Conservation (phyloP, 2,888 invertebrate species). For the Iphiclides podalirius region DNA sequence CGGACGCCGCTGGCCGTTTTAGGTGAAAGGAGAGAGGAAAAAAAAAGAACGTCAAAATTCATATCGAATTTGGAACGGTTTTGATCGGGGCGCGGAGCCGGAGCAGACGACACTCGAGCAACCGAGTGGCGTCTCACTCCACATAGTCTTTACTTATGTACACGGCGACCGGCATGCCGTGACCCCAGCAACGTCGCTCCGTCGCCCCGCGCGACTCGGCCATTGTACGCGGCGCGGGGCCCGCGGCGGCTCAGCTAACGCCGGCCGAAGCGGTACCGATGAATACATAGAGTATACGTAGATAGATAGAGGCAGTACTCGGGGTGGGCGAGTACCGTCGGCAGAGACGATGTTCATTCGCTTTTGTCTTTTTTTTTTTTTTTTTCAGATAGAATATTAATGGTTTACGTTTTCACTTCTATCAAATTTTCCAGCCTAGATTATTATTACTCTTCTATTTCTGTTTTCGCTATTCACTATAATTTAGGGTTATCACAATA, state of each 20-base stretch:
- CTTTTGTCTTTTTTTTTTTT: slow-evolving; percentile 22
- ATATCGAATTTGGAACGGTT: slow-evolving; percentile 70
- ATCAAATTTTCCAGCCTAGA: too few species aligned
- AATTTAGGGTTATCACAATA: too few species aligned
- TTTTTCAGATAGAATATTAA: slow-evolving; percentile 12
- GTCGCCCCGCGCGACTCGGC: slow-evolving; percentile 43
- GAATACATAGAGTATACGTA: slow-evolving; percentile 73
- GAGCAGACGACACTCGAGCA: slow-evolving; percentile 74
- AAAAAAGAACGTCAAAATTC: slow-evolving; percentile 55
- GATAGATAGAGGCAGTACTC: slow-evolving; percentile 52
- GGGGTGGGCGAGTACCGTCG: slow-evolving; percentile 66
- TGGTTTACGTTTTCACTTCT: too few species aligned
- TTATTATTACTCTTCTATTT: too few species aligned
- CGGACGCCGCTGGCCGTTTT: too few species aligned
- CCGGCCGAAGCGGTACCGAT: slow-evolving; percentile 73
- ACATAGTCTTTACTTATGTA: slow-evolving; percentile 66
- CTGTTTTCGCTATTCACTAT: too few species aligned
- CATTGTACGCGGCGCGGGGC: slow-evolving; percentile 47
- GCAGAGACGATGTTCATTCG: slow-evolving; percentile 35
- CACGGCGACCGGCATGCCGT: slow-evolving; percentile 38
- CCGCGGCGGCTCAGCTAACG: slow-evolving; percentile 48
- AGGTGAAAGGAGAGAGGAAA: too few species aligned
- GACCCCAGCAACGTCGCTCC: slow-evolving; percentile 55
- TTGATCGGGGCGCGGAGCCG: slow-evolving; percentile 67
- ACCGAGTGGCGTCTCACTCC: slow-evolving; percentile 63